phyloP scores from a whole-genome alignment of 1,140 invertebrate species.

The Drosophila miranda region DNA sequence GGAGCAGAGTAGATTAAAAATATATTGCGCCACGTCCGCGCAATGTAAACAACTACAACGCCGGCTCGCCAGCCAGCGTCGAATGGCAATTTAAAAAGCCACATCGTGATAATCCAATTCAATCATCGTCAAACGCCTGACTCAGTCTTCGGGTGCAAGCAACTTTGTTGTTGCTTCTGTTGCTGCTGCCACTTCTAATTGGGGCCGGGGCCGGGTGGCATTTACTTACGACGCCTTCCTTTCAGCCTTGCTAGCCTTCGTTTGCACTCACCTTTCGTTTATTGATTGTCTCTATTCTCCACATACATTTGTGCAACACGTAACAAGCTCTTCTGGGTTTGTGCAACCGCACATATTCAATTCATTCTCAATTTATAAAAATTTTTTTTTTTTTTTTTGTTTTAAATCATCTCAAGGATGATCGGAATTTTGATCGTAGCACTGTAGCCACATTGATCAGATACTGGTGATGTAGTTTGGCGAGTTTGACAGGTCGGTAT shows the following conservation, averaged over 20 bases:
- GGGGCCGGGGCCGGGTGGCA: conserved; percentile 4
- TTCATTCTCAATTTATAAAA: no score
- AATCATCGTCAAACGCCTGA: conserved; percentile 42
- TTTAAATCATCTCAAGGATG: no score
- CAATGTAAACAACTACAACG: conserved; percentile 61
- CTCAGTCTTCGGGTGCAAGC: conserved; percentile 17
- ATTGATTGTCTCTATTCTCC: conserved; percentile 32
- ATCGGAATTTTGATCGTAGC: no score
- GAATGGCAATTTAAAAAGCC: conserved; percentile 19
- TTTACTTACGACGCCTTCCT: neutral
- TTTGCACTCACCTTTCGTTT: conserved; percentile 38
- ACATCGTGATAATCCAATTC: conserved; percentile 51
- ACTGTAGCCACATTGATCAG: no score
- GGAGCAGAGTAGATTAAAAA: conserved; percentile 53
- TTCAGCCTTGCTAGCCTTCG: neutral
- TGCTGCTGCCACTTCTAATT: conserved; percentile 3
- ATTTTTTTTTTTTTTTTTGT: no score
- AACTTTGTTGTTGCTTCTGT: conserved; percentile 28
- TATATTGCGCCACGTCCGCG: conserved; percentile 71
- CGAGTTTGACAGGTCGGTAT: no score
- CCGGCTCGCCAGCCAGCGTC: conserved; percentile 8
- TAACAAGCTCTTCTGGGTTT: conserved; percentile 14
- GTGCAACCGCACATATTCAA: conserved; percentile 17
- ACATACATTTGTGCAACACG: conserved; percentile 62
- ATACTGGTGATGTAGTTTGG: no score